A percentile compares a stretch with the other conserved stretches of the same genome.
These are phyloP conservation scores for Chironomus striatipennis DNA, from an alignment of 1,140 invertebrate genomes.

Conservation along the genomic window DNA sequence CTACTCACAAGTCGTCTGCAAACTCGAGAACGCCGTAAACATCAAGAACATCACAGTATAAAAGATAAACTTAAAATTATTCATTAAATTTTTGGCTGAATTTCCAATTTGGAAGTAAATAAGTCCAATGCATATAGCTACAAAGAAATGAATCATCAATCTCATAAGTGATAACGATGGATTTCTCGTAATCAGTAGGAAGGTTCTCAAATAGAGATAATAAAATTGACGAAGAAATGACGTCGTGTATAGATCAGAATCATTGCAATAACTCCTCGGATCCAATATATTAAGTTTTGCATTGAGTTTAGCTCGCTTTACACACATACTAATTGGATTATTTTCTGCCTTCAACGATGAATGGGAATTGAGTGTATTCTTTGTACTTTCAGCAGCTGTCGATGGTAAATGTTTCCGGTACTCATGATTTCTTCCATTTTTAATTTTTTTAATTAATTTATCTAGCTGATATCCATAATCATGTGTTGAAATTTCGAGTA, in stretches of 20 bases:
- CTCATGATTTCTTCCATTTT: constrained; percentile 56
- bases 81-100: constrained; percentile 59
- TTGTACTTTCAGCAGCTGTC: constrained; percentile 29
- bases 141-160: constrained; percentile 61
- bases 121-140: constrained; percentile 69
- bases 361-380: constrained; percentile 24
- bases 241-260: constrained; percentile 45
- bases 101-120: constrained; percentile 75
- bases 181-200: constrained; percentile 47
- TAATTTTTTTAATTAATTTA: constrained; percentile 49
- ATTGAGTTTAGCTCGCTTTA: constrained; percentile 26
- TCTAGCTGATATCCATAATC: constrained; percentile 67
- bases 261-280: constrained; percentile 34
- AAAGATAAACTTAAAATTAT: constrained; percentile 71
- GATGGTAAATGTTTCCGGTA: constrained; percentile 42
- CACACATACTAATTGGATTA: constrained; percentile 1
- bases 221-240: constrained; percentile 56
- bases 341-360: not conserved
- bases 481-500: constrained; percentile 75
- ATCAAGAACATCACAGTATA: constrained; percentile 77
- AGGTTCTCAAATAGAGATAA: constrained; percentile 53
- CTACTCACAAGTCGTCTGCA: constrained; percentile 77
- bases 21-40: constrained; percentile 79
- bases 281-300: constrained; percentile 31
- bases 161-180: constrained; percentile 58